Conservation (phyloP, 2,888 invertebrate genomes). For the Leuctra nigra region DNA sequence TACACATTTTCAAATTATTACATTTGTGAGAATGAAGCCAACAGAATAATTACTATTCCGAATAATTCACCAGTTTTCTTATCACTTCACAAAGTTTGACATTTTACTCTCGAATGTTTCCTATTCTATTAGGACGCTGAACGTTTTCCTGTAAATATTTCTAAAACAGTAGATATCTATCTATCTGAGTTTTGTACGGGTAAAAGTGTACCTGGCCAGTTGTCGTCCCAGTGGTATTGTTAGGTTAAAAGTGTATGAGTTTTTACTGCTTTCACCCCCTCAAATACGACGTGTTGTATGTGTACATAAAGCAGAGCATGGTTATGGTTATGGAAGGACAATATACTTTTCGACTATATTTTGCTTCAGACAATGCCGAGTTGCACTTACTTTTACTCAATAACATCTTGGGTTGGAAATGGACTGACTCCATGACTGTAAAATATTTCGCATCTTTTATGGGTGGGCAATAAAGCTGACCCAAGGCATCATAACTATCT, state of each 20-base stretch:
- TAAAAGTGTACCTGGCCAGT: slow-evolving; percentile 8
- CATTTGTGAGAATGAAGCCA: too few species aligned
- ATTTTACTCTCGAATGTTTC: too few species aligned
- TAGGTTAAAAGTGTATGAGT: slow-evolving; percentile 11
- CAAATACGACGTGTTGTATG: slow-evolving; percentile 12
- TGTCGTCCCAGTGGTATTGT: neutral
- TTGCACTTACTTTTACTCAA: slow-evolving; percentile 14
- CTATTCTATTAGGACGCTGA: too few species aligned
- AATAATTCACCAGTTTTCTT: too few species aligned
- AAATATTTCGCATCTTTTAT: slow-evolving; percentile 26
- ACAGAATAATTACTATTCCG: too few species aligned
- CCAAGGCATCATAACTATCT: slow-evolving; percentile 10
- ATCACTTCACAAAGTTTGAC: too few species aligned
- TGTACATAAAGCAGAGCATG: slow-evolving; percentile 1
- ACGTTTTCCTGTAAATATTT: too few species aligned
- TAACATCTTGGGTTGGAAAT: slow-evolving; percentile 13
- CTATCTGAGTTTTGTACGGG: neutral
- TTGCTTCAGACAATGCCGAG: neutral
- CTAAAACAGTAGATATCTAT: too few species aligned
- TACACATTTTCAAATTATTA: too few species aligned
- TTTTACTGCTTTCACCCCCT: slow-evolving; percentile 13
- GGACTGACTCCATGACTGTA: slow-evolving; percentile 17
- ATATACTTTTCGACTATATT: slow-evolving; percentile 13
- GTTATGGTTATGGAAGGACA: slow-evolving; percentile 15
- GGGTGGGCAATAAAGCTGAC: slow-evolving; percentile 22